phyloP scores from a whole-genome alignment of 2,888 invertebrate genomes.

The Hedya salicella region DNA sequence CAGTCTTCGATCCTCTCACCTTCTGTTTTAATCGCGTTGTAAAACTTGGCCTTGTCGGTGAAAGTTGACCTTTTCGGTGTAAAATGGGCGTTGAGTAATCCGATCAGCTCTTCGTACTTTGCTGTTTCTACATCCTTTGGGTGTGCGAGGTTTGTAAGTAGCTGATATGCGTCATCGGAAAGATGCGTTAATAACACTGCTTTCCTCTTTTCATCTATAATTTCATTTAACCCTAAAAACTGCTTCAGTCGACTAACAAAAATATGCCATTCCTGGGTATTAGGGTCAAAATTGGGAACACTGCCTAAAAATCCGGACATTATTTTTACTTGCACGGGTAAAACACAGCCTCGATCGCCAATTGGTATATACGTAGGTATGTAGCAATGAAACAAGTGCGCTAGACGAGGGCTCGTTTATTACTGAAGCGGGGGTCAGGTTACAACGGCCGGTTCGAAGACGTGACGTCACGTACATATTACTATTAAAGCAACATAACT shows the following conservation, averaged over 20 bases:
- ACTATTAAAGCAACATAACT: too few relatives aligned
- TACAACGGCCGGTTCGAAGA: too few relatives aligned
- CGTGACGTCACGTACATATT: too few relatives aligned
- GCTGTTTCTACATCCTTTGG: too few relatives aligned
- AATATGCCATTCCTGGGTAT: slow-evolving; percentile 10
- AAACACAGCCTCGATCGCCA: neutral
- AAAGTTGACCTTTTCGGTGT: slow-evolving; percentile 33
- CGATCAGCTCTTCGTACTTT: slow-evolving; percentile 14
- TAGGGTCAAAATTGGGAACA: slow-evolving; percentile 2
- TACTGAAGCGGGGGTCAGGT: too few relatives aligned
- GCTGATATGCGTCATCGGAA: neutral
- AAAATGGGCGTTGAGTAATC: slow-evolving; percentile 36
- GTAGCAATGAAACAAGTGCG: too few relatives aligned
- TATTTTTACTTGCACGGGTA: slow-evolving; percentile 1
- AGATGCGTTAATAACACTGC: too few relatives aligned
- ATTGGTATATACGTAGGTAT: neutral
- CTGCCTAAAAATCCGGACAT: slow-evolving; percentile 11
- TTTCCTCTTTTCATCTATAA: neutral
- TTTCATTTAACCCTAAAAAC: slow-evolving; percentile 1
- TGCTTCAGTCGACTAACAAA: slow-evolving; percentile 9
- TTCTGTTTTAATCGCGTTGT: too few relatives aligned
- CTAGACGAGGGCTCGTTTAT: too few relatives aligned
- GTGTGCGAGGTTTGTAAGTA: too few relatives aligned
- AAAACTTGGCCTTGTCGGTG: neutral
- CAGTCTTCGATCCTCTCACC: slow-evolving; percentile 18